Evolutionary conservation across 2,888 invertebrate species (phyloP).

Genomic region (Alsophila aescularia): DNA sequence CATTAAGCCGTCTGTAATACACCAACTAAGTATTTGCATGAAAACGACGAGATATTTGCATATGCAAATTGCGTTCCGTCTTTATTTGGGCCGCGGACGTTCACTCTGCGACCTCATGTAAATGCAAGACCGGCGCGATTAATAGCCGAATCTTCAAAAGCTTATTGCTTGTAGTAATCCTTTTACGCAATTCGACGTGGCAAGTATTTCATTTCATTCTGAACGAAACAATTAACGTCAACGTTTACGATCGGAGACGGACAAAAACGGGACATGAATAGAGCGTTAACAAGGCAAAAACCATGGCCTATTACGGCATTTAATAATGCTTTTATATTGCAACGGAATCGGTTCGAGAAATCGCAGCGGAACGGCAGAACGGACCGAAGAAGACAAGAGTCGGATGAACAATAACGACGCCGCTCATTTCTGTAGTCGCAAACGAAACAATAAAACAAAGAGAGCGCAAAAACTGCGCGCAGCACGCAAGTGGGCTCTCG

Average conservation of each 20-base stretch:
- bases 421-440: conserved; percentile 71
- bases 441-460: conserved; percentile 77
- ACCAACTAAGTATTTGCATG: conserved; percentile 77
- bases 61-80: conserved; percentile 80
- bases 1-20: conserved; percentile 79
- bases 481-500: conserved; percentile 73
- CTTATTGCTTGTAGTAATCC: conserved; percentile 49
- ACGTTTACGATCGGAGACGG: conserved; percentile 42
- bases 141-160: conserved; percentile 56
- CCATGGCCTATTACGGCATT: conserved; percentile 53
- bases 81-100: conserved; percentile 78
- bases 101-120: conserved; percentile 67
- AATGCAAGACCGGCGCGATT: conserved; percentile 59
- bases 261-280: conserved; percentile 61
- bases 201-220: conserved; percentile 44
- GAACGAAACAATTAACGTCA: conserved; percentile 54
- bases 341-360: conserved; percentile 54
- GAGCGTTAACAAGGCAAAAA: conserved; percentile 66
- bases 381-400: conserved; percentile 54
- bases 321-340: conserved; percentile 62
- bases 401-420: conserved; percentile 71
- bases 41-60: conserved; percentile 78
- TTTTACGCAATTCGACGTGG: conserved; percentile 50
- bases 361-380: conserved; percentile 51
- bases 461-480: conserved; percentile 69